Conservation (phyloP, 2,797 vertebrate species). For the Chelon labrosus region DNA sequence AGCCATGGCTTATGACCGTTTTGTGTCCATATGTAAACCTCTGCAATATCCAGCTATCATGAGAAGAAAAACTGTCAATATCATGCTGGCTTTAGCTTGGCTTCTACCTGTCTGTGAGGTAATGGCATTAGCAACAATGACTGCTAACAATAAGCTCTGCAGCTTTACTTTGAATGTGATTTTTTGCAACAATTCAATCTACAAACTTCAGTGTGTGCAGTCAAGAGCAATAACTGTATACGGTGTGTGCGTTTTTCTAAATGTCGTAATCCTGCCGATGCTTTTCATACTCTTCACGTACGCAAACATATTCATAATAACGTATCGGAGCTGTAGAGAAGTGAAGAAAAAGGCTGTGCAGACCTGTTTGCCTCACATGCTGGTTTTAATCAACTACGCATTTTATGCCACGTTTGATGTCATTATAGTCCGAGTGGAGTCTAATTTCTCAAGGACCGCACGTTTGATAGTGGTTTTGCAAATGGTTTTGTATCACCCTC, state of each 20-base stretch:
- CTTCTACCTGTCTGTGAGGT: constrained; percentile 27
- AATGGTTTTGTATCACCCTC: constrained; percentile 14
- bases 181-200: constrained; percentile 29
- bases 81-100: constrained; percentile 30
- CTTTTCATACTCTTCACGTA: constrained; percentile 48
- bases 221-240: accelerated
- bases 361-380: constrained; percentile 45
- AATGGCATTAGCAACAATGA: accelerated
- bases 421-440: not conserved
- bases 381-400: constrained; percentile 27
- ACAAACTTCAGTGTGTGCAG: not conserved
- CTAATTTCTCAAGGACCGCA: not conserved
- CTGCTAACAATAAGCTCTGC: constrained; percentile 9
- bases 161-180: constrained; percentile 9
- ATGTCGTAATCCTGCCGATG: constrained; percentile 8
- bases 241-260: not conserved
- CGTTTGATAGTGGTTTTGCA: constrained; percentile 30
- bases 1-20: constrained; percentile 64
- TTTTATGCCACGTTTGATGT: no score
- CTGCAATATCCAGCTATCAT: constrained; percentile 54
- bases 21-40: constrained; percentile 65
- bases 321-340: constrained; percentile 1
- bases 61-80: constrained; percentile 22
- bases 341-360: constrained; percentile 40
- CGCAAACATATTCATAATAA: constrained; percentile 30